Base-by-base conservation (phyloP, 2,888 invertebrate species). In the Sericinus montela region DNA sequence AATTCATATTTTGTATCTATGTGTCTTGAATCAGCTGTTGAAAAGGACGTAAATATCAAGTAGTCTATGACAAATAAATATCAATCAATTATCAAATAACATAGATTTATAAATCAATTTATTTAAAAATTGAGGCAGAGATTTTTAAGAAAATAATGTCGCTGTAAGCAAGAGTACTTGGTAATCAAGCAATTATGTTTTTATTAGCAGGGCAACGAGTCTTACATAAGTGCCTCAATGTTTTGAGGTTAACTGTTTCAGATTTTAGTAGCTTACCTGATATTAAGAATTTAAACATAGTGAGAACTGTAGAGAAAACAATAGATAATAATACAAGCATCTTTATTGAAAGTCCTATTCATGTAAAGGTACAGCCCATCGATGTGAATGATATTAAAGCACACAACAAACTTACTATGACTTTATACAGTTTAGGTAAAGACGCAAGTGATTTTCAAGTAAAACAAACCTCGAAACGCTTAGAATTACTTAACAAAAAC, bases 341-440 rank as follows among this genome's bases (percentile, higher is more conserved):
- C 48, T 88, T 86, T 49, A 81, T 89, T 13, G 89, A 89, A 51
- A 89, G 89, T 51, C 89, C 89, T 23, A 89, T 89, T 60, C 88
- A 89, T 59, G 88, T 89, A 37, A 87, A 81, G 58, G 75, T 89
- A 38, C 75, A 80, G 53, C 89, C 89, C 1, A 86, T 89, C 52
- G 88, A 89, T 53, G 80, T 85, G 0, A 80, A 85, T 47, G 83
- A 87, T 52, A 46, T 84, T 29, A 78, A 75, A 39, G 80, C 86
- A 44, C 89, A 89, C 51, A 77, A 89, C 58, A 87, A 72, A 57
- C 62, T 89, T 38, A 84, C 82, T 51, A 86, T 89, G 82, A 81
- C 79, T 53, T 60, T 89, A 30, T 89, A 87, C 53, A 87, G 88
- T 58, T 75, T 73, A 63, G 86, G 87, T 11, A 85, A 82, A 54